A percentile compares a stretch with the other conserved stretches of the same genome.
phyloP scores from a whole-genome alignment of 2,797 vertebrate genomes.

The Smutsia temminckii region DNA sequence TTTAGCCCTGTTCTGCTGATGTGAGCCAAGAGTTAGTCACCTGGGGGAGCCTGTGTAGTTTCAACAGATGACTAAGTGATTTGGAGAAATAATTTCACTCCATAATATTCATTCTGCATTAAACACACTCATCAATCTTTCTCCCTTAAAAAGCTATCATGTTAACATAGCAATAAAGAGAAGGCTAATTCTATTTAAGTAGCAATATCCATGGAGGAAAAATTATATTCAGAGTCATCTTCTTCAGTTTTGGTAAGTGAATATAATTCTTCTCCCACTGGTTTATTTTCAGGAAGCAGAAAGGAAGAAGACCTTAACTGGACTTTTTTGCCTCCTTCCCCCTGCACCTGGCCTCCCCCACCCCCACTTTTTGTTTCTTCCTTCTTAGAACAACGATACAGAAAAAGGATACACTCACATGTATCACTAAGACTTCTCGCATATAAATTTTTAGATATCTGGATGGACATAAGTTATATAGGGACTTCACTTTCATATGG shows the following conservation, averaged over 20 bases:
- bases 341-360: too few species aligned
- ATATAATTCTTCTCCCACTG: neutral
- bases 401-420: neutral
- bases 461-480: conserved; percentile 60
- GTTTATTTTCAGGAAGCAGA: neutral
- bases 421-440: neutral
- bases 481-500: conserved; percentile 78
- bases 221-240: neutral
- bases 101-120: neutral
- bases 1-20: neutral
- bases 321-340: neutral
- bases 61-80: neutral
- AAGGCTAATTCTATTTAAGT: neutral
- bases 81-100: neutral
- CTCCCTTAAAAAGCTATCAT: neutral
- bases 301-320: neutral
- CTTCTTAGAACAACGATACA: conserved; percentile 9
- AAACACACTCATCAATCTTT: neutral
- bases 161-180: conserved; percentile 6
- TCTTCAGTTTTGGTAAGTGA: neutral
- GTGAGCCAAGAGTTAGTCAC: neutral
- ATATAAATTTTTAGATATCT: neutral
- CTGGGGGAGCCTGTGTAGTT: neutral
- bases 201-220: neutral
- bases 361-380: neutral